phyloP scores from a whole-genome alignment of 23 tunicate species.

The Aplidium turbinatum region DNA sequence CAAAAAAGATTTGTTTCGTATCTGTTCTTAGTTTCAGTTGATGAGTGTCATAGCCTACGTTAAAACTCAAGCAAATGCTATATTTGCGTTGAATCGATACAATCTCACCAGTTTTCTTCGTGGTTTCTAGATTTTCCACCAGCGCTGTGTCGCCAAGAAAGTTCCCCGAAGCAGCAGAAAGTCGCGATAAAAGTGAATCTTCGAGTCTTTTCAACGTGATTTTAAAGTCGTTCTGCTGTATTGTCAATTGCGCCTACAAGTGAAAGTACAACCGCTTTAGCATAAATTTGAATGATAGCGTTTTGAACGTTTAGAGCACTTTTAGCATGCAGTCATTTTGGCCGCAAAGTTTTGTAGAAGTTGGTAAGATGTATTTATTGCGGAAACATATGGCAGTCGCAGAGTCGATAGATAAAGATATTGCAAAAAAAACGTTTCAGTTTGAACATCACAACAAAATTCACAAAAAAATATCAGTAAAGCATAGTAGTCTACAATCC shows the following conservation, averaged over 20 bases:
- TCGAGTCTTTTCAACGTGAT: slow-evolving; percentile 94
- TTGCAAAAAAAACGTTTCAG: too few species aligned
- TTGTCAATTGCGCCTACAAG: slow-evolving; percentile 76
- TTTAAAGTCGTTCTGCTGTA: slow-evolving; percentile 98
- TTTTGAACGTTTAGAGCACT: not conserved
- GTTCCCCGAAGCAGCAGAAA: slow-evolving; percentile 99
- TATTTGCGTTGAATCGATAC: not conserved
- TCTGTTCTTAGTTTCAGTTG: too few species aligned
- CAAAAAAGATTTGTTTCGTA: too few species aligned
- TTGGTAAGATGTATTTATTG: too few species aligned
- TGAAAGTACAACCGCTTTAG: not conserved
- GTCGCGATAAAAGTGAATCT: slow-evolving; percentile 89
- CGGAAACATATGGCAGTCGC: too few species aligned
- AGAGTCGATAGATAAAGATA: too few species aligned
- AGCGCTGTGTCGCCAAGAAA: slow-evolving; percentile 99
- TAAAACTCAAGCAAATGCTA: not conserved
- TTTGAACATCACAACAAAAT: too few species aligned
- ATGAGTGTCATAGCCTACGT: not conserved
- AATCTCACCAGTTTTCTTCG: slow-evolving; percentile 87
- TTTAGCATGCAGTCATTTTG: not conserved
- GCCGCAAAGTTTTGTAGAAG: too few species aligned
- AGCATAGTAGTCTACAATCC: too few species aligned
- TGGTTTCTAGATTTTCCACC: slow-evolving; percentile 98
- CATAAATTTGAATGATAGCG: not conserved
- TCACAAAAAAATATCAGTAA: too few species aligned